Base-by-base conservation (phyloP, 2,113 vertebrate genomes). In the Mus spicilegus region DNA sequence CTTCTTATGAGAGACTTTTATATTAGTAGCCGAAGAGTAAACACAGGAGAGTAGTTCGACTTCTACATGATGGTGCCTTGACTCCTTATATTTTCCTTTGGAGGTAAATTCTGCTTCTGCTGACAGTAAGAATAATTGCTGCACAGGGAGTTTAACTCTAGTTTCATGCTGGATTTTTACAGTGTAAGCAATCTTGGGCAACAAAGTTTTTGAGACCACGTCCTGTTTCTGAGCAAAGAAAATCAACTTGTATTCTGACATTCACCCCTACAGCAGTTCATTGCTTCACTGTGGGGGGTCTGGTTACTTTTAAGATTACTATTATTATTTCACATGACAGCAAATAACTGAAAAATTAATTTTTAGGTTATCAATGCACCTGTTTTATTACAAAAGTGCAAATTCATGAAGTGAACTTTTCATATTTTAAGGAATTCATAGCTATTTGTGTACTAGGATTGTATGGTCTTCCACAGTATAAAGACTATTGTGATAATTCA, bases 111-210 rank as follows among this genome's bases (percentile, higher is more conserved):
- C 95, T 95, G 56, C 80, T 94, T n/a, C 93, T 97, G 96, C 78
- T 96, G 93, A 97, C 95, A 96, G 89, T 73, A 91, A 91, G 93
- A 89, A 80, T 94, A 97, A 96, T 96, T 96, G 87, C 87, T 84
- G 77, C 46, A 36, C 87, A 72, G 28, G 51, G 76, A 95, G 78
- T 91, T 95, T 96, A 96, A 90, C 94, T 95, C 91, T 93, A 70
- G 93, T 82, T 97, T 96, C 94, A 94, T 91, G 72, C 72, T 93
- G 67, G 58, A 19, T 81, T 95, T 96, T 96, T 92, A 93, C 73
- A 93, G 51, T 58, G 78, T 96, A 93, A 96, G 91, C 93, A 95
- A 33, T 96, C 91, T 93, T 84, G 61, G 54, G 89, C 70, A 93
- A 91, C 2, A 11, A 85, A 84, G 39, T 86, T 91, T 96, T 94